A percentile compares a stretch with the other conserved stretches of the same genome.
These are phyloP conservation scores for Nematostella vectensis DNA, from an alignment of 92 coral and sea anemone species.

Conservation along the genomic window DNA sequence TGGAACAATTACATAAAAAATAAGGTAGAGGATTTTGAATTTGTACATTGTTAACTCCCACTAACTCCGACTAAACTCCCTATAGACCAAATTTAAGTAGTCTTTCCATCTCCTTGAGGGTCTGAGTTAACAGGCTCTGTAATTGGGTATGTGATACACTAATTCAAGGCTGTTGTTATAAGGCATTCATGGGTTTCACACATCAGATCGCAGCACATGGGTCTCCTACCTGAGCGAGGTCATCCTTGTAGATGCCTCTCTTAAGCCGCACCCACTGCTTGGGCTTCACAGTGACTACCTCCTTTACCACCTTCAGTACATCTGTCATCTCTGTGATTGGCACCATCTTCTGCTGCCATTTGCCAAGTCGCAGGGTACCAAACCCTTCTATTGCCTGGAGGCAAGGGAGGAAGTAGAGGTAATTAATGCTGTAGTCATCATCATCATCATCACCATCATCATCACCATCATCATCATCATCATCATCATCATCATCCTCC, in stretches of 20 bases:
- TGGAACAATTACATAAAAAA: constrained; percentile 3
- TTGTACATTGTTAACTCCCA: too few species aligned
- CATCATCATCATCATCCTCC: too few species aligned
- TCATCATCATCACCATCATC: not conserved
- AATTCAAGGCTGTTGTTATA: too few species aligned
- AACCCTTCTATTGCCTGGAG: constrained; percentile 93
- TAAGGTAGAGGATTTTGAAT: too few species aligned
- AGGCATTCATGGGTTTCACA: too few species aligned
- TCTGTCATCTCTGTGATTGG: constrained; percentile 99
- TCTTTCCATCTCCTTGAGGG: too few species aligned
- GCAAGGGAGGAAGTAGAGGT: not conserved
- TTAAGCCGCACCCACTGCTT: constrained; percentile 97
- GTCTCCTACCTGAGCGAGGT: constrained; percentile 96
- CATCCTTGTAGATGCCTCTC: constrained; percentile 97
- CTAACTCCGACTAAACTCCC: too few species aligned
- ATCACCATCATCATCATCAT: not conserved
- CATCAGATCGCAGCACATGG: too few species aligned
- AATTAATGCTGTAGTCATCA: not conserved
- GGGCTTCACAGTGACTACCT: constrained; percentile 82
- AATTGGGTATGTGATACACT: too few species aligned
- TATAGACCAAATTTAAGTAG: too few species aligned
- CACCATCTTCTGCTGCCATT: constrained; percentile 96
- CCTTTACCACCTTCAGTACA: constrained; percentile 93
- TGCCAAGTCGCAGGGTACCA: constrained; percentile 86
- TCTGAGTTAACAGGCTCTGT: too few species aligned